A percentile compares a stretch with the other conserved stretches of the same genome.
These are phyloP conservation scores for Ariolimax columbianus DNA, from an alignment of 2,888 invertebrate species.

Conservation along the genomic window DNA sequence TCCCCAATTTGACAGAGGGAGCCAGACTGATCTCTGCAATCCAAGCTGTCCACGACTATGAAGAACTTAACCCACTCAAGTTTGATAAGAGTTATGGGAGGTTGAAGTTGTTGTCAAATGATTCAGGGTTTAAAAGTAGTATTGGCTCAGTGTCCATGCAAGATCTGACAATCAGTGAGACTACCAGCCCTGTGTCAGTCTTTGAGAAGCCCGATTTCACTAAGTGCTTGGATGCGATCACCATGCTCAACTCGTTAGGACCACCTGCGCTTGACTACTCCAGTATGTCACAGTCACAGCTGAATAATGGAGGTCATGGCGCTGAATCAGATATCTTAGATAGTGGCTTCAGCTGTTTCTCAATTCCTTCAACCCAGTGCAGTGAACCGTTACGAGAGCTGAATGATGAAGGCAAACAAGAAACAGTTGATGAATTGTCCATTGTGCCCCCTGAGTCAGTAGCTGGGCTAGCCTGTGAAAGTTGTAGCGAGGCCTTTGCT, in stretches of 20 bases:
- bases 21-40: background rate
- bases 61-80: conserved; percentile 22
- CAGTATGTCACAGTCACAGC: background rate
- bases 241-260: background rate
- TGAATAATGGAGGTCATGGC: background rate
- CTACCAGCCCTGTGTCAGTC: conserved; percentile 5
- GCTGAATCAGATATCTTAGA: background rate
- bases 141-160: background rate
- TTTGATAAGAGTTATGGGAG: conserved; percentile 6
- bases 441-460: conserved; percentile 4
- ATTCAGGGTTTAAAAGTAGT: background rate
- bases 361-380: no score
- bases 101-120: background rate
- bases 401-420: background rate
- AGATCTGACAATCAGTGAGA: background rate
- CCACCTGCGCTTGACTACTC: background rate
- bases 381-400: background rate
- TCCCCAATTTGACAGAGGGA: conserved; percentile 16
- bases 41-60: background rate
- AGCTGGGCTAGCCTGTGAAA: background rate
- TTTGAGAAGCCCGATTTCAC: conserved; percentile 10
- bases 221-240: background rate
- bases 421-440: background rate
- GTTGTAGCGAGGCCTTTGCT: background rate
- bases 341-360: background rate